These are phyloP conservation scores for Cuculus canorus DNA, from an alignment of 2,797 vertebrate genomes.

Conservation along the genomic window DNA sequence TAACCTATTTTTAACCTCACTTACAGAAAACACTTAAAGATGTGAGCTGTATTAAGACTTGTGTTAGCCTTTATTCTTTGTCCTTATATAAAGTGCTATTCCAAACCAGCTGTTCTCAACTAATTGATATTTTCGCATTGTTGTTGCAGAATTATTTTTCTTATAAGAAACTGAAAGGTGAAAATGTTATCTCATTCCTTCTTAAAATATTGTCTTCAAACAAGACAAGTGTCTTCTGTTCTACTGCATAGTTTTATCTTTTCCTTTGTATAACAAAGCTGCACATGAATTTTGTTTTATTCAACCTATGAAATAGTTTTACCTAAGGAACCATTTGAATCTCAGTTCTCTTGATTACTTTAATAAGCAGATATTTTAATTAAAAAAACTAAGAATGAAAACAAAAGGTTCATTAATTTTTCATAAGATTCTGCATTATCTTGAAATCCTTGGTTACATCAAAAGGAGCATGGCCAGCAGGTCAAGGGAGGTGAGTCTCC, in stretches of 20 bases:
- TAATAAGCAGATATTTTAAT: neutral
- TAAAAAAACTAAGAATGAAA: neutral
- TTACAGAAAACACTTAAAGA: neutral
- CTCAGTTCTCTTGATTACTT: neutral
- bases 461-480: too few species aligned
- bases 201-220: neutral
- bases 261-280: neutral
- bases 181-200: neutral
- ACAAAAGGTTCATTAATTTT: too few species aligned
- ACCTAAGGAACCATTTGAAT: neutral
- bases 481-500: too few species aligned
- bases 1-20: neutral
- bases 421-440: too few species aligned
- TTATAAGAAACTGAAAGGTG: neutral
- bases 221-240: neutral
- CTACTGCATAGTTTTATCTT: neutral
- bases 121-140: neutral
- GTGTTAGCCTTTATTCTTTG: neutral
- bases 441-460: too few species aligned
- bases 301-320: neutral
- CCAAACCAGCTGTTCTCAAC: neutral
- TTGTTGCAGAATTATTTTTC: neutral
- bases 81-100: neutral
- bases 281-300: neutral
- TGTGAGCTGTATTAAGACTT: neutral